These are phyloP conservation scores for Thysanoteuthis rhombus DNA, from an alignment of 2,888 invertebrate species.

Conservation along the genomic window DNA sequence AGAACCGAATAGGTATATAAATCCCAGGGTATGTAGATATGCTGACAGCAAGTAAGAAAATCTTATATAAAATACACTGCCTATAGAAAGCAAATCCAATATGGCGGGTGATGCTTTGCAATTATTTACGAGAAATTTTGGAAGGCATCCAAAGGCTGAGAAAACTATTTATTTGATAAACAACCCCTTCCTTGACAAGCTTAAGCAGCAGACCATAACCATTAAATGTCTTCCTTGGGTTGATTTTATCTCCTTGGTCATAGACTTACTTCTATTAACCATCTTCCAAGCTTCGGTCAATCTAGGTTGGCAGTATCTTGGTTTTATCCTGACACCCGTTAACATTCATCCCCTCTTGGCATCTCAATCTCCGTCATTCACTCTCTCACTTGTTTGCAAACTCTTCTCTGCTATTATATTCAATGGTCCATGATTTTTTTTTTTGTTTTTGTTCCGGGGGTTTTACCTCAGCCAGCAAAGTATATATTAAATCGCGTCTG, in stretches of 20 bases:
- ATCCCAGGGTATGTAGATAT: background rate
- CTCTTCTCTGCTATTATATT: too few relatives aligned
- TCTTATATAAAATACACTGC: background rate
- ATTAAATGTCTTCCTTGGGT: background rate
- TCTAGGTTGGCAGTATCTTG: background rate
- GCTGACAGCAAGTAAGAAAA: background rate
- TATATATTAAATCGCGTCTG: too few relatives aligned
- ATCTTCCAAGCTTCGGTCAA: background rate
- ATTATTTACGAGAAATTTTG: background rate
- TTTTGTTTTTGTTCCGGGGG: too few relatives aligned
- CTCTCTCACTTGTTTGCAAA: too few relatives aligned
- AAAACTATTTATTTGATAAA: background rate
- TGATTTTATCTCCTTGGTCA: background rate
- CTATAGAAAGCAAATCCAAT: background rate
- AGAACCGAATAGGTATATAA: background rate
- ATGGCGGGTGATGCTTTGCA: background rate
- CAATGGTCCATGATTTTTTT: too few relatives aligned
- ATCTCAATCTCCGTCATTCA: background rate
- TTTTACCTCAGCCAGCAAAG: too few relatives aligned
- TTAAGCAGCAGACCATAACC: slow-evolving; percentile 12
- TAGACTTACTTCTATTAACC: background rate
- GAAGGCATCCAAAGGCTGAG: background rate
- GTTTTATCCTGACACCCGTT: background rate
- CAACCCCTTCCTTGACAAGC: background rate
- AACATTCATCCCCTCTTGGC: background rate